Percentiles rank a stretch among this genome's conserved stretches.
phyloP scores from a whole-genome alignment of 2,888 invertebrate species.

The Arrhopalites spinosus region DNA sequence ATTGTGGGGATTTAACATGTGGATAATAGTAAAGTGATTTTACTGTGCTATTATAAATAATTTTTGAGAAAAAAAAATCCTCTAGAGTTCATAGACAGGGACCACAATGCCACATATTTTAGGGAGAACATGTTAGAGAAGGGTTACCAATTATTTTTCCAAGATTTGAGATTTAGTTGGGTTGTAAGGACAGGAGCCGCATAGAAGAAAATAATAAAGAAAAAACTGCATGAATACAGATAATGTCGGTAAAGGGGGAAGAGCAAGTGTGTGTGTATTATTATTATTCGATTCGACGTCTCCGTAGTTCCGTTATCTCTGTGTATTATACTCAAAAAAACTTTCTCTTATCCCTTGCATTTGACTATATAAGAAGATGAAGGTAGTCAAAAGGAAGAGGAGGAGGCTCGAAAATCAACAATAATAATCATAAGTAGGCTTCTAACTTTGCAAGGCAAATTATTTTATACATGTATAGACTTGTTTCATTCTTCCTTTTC shows the following conservation, averaged over 20 bases:
- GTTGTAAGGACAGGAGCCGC: too few relatives aligned
- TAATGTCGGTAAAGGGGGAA: background rate
- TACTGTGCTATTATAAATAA: too few relatives aligned
- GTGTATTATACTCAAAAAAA: conserved; percentile 17
- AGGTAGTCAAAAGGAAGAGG: background rate
- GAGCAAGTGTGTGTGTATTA: background rate
- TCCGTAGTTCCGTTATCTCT: conserved; percentile 33
- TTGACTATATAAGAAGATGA: background rate
- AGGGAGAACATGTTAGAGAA: too few relatives aligned
- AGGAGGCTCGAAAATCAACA: background rate
- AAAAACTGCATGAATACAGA: background rate
- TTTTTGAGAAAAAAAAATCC: too few relatives aligned
- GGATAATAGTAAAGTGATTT: too few relatives aligned
- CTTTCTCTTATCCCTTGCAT: conserved; percentile 28
- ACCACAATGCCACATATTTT: too few relatives aligned
- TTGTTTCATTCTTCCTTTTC: background rate
- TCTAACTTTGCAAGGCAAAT: conserved; percentile 9
- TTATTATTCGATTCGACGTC: conserved; percentile 1
- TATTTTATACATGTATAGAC: background rate
- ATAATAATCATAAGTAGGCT: conserved; percentile 22
- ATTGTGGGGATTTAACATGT: too few relatives aligned
- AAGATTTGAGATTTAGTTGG: too few relatives aligned
- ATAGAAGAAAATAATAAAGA: too few relatives aligned
- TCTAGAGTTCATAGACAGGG: too few relatives aligned
- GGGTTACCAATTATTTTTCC: too few relatives aligned